phyloP scores from a whole-genome alignment of 1,140 invertebrate genomes.

The Stegodyphus mimosarum region DNA sequence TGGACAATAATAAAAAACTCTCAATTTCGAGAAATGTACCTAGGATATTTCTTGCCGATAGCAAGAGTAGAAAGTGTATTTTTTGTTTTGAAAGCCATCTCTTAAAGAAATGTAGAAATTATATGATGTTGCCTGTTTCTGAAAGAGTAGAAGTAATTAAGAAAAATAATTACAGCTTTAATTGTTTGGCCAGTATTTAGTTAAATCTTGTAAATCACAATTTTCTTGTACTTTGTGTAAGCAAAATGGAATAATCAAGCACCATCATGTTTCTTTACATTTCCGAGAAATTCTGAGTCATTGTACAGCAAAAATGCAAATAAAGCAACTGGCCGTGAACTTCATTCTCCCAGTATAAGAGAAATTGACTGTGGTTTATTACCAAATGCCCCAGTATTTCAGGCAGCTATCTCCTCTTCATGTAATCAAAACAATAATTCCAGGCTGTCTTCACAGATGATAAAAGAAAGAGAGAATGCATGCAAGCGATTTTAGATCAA shows the following conservation, averaged over 20 bases:
- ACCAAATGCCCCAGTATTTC: not conserved
- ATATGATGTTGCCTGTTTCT: too few relatives aligned
- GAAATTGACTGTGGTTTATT: not conserved
- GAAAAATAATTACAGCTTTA: too few relatives aligned
- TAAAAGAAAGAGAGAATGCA: not conserved
- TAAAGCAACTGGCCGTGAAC: not conserved
- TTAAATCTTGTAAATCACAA: too few relatives aligned
- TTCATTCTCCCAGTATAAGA: not conserved
- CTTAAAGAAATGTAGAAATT: too few relatives aligned
- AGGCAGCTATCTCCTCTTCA: not conserved
- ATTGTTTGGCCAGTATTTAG: too few relatives aligned
- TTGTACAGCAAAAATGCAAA: too few relatives aligned
- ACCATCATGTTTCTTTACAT: not conserved
- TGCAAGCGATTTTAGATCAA: not conserved
- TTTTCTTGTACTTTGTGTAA: not conserved
- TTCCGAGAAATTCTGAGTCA: not conserved
- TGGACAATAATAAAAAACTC: too few relatives aligned
- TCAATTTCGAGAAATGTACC: too few relatives aligned
- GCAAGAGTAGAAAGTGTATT: too few relatives aligned
- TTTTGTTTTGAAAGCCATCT: too few relatives aligned
- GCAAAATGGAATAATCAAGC: not conserved
- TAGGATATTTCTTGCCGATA: too few relatives aligned
- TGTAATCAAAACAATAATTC: not conserved
- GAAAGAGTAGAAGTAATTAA: too few relatives aligned
- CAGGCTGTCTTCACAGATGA: not conserved